Evolutionary conservation across 2,888 invertebrate genomes (phyloP).

Genomic region (Argynnis bischoffii): DNA sequence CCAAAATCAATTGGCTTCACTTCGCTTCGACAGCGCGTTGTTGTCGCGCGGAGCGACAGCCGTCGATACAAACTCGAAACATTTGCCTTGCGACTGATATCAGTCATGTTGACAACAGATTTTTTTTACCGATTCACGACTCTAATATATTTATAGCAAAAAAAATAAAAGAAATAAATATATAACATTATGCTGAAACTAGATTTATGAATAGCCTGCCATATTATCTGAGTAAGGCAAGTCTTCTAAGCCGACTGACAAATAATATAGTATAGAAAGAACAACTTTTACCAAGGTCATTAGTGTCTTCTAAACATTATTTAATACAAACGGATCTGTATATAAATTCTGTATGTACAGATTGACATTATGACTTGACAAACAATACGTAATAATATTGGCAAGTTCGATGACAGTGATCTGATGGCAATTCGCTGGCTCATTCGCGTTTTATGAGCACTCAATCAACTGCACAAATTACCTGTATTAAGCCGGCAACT

Average conservation of each 20-base stretch:
- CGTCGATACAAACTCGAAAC: constrained; percentile 28
- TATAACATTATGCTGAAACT: too few relatives aligned
- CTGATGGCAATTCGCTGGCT: constrained; percentile 44
- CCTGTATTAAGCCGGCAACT: constrained; percentile 38
- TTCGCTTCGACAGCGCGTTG: constrained; percentile 42
- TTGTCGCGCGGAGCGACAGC: constrained; percentile 30
- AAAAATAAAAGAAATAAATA: too few relatives aligned
- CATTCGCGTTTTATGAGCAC: constrained; percentile 46
- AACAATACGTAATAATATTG: constrained; percentile 37
- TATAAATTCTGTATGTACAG: constrained; percentile 1
- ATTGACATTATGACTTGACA: constrained; percentile 26
- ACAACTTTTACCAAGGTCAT: not conserved
- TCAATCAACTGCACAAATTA: constrained; percentile 48
- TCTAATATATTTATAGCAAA: too few relatives aligned
- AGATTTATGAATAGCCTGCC: not conserved
- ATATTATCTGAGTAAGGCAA: not conserved
- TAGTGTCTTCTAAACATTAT: not conserved
- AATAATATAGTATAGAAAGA: too few relatives aligned
- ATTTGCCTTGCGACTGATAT: constrained; percentile 19
- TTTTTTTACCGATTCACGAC: not conserved
- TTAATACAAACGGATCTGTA: not conserved
- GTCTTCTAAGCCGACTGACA: too few relatives aligned
- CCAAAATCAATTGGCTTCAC: constrained; percentile 62
- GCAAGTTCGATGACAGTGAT: constrained; percentile 44
- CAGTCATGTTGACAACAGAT: constrained; percentile 13